A percentile compares a stretch with the other conserved stretches of the same genome.
These are phyloP conservation scores for Macropis europaea DNA, from an alignment of 2,888 invertebrate species.

Conservation along the genomic window DNA sequence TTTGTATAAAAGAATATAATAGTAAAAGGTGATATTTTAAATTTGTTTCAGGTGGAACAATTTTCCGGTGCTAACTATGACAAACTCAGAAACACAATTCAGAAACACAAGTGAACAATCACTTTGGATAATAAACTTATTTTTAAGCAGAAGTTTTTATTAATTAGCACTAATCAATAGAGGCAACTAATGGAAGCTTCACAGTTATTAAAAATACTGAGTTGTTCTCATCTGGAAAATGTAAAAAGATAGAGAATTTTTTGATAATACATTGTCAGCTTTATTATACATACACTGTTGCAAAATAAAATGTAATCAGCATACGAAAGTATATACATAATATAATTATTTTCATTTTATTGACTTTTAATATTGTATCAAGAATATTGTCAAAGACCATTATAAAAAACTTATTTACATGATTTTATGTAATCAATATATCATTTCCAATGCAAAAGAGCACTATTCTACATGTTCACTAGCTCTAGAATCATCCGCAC, in stretches of 20 bases:
- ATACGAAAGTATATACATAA: constrained; percentile 37
- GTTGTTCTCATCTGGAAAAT: constrained; percentile 4
- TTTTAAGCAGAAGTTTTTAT: constrained; percentile 46
- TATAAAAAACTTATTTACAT: constrained; percentile 35
- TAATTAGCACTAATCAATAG: constrained; percentile 37
- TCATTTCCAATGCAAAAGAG: neutral
- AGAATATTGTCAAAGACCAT: neutral
- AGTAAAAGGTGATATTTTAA: neutral
- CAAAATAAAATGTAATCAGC: constrained; percentile 52
- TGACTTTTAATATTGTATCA: neutral
- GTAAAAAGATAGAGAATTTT: constrained; percentile 20
- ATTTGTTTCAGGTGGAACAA: constrained; percentile 81
- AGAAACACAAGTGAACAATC: constrained; percentile 79
- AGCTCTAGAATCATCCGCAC: constrained; percentile 7
- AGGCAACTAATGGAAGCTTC: constrained; percentile 1
- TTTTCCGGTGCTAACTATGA: constrained; percentile 91
- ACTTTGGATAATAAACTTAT: constrained; percentile 29
- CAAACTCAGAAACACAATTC: constrained; percentile 84
- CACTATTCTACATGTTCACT: neutral
- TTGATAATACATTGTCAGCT: constrained; percentile 34
- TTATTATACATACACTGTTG: constrained; percentile 44
- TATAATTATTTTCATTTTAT: neutral
- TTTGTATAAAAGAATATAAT: neutral
- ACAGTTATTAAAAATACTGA: constrained; percentile 1
- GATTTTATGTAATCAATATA: neutral